Percentiles rank a stretch among this genome's conserved stretches.
Evolutionary conservation across 2,888 invertebrate species (phyloP).

Genomic region (Thereva unica): DNA sequence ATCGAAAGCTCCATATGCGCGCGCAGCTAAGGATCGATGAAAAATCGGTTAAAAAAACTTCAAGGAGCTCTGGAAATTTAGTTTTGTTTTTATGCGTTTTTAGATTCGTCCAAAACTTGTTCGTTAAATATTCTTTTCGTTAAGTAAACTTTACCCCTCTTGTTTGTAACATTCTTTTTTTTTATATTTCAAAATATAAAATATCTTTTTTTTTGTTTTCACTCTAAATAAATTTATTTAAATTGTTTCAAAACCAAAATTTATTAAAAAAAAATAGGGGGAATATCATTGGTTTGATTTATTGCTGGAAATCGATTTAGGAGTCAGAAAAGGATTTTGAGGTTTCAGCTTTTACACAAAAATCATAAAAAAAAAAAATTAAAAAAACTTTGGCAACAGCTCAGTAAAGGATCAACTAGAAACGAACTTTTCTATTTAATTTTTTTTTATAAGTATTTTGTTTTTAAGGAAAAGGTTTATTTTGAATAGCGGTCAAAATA

Average conservation of each 20-base stretch:
- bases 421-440: too few relatives aligned
- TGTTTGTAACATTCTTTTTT: conserved; percentile 27
- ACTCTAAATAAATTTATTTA: too few relatives aligned
- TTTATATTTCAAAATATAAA: conserved; percentile 16
- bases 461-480: neutral
- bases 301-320: too few relatives aligned
- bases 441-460: too few relatives aligned
- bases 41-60: neutral
- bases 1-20: conserved; percentile 36
- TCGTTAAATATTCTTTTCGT: conserved; percentile 2
- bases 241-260: neutral
- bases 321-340: too few relatives aligned
- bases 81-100: too few relatives aligned
- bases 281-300: too few relatives aligned
- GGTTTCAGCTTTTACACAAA: too few relatives aligned
- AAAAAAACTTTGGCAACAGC: too few relatives aligned
- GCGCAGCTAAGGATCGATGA: conserved; percentile 28
- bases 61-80: conserved; percentile 2
- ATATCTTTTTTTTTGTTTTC: conserved; percentile 1
- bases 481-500: conserved; percentile 17
- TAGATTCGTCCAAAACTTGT: neutral
- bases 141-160: conserved; percentile 32
- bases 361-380: too few relatives aligned
- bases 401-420: too few relatives aligned
- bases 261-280: neutral